Evolutionary conservation across 2,113 vertebrate genomes (phyloP).

Genomic region (Rhinolophus sinicus): DNA sequence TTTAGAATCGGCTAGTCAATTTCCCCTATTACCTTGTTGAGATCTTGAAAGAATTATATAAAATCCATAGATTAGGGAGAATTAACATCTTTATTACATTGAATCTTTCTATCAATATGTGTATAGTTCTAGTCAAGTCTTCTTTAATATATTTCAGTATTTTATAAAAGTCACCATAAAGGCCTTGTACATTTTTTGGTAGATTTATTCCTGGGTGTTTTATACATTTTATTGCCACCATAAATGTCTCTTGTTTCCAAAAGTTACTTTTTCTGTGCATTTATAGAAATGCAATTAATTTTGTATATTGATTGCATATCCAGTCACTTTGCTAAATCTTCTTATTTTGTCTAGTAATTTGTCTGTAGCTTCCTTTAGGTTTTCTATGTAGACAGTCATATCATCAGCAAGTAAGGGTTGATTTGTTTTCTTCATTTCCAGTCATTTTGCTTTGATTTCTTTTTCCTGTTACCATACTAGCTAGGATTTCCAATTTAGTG

Average conservation of each 20-base stretch:
- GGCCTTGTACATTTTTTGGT: neutral
- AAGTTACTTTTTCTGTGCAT: neutral
- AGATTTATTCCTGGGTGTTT: neutral
- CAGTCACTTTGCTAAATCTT: neutral
- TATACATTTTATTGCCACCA: neutral
- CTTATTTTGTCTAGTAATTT: neutral
- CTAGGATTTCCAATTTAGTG: neutral
- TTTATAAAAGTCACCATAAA: neutral
- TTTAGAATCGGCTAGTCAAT: neutral
- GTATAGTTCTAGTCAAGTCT: neutral
- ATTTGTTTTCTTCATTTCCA: neutral
- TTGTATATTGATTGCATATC: neutral
- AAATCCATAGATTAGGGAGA: neutral
- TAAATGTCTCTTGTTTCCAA: neutral
- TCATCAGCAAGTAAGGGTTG: neutral
- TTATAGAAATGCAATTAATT: slow-evolving; percentile 15
- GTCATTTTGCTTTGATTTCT: neutral
- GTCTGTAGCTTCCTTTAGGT: neutral
- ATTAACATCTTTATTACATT: neutral
- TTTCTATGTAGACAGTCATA: neutral
- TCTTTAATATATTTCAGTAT: neutral
- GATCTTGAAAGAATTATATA: neutral
- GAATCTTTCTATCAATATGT: neutral
- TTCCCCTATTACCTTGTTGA: neutral
- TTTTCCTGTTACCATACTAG: neutral